Evolutionary conservation across 2,888 invertebrate genomes (phyloP), one percentile per base, ranked within the genome.

Genomic region (Branchellion lobata): DNA sequence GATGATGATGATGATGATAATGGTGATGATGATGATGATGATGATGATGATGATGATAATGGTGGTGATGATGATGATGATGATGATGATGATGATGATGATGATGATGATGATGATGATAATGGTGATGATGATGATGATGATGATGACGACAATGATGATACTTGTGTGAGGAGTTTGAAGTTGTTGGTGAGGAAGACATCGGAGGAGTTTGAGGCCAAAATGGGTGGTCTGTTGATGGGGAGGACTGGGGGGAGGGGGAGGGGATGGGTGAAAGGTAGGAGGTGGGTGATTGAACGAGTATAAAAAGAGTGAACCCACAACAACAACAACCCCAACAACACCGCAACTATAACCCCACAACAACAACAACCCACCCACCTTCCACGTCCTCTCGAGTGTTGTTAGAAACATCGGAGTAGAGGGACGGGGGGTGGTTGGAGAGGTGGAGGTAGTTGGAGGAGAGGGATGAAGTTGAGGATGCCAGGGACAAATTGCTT

Each of bases 1-100:
- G 40, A 36, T 81, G 78, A 36, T 24, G 61, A 27, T 71, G 78
- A 72, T 78, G 78, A 27, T 71, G 71, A 47, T 71, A 47, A 40
- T 71, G 78, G 40, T 78, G 71, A 8, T 71, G 78, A 72, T 78
- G 78, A 72, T 78, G 78, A 72, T 78, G 71, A 72, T 78, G 69
- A 47, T 78, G 69, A 72, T 78, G 78, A 47, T 78, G 78, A 36
- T 78, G 47, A 27, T 78, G 78, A 79, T 61, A 29, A 14, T 78
- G 78, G 27, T 65, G 77, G n/a, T 77, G 65, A 14, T 77, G 77
- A 29, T 77, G 65, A 68, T 77, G 77, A 65, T 65, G 77, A 57
- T 65, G 78, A 78, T 78, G 51, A 36, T 71, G 71, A 78, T 71
- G 78, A 40, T 71, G 71, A 78, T 78, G 31, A 78, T 47, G 36